Evolutionary conservation across 2,888 invertebrate species (phyloP).

Genomic region (Eurytoma californica): DNA sequence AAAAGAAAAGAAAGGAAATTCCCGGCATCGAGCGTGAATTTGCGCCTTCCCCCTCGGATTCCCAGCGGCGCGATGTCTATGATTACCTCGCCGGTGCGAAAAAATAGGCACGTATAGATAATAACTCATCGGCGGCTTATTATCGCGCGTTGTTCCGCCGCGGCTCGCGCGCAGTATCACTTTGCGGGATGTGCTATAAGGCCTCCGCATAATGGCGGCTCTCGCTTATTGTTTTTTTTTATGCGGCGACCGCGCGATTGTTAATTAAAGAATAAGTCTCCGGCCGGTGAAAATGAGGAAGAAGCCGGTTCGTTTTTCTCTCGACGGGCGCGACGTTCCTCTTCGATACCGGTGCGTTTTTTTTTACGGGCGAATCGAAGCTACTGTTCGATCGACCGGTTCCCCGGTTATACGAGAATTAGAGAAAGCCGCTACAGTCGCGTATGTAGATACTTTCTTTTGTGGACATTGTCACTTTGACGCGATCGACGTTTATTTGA

Average conservation of each 20-base stretch:
- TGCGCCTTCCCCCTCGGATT: not conserved
- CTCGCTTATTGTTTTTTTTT: constrained; percentile 41
- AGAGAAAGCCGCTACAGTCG: constrained; percentile 2
- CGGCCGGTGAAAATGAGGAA: not conserved
- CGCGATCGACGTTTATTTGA: not conserved
- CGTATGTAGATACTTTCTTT: constrained; percentile 8
- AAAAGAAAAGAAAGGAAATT: no score
- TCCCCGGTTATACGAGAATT: not conserved
- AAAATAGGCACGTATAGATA: constrained; percentile 4
- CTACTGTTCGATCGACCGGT: not conserved
- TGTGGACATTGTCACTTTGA: not conserved
- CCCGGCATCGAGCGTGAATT: not conserved
- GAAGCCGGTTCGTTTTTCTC: not conserved
- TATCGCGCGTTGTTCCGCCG: not conserved
- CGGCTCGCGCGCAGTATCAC: no score
- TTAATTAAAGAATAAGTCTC: constrained; percentile 42
- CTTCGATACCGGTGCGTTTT: constrained; percentile 4
- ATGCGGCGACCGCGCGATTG: not conserved
- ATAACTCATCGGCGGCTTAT: constrained; percentile 8
- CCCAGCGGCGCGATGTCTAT: not conserved
- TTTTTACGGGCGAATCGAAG: not conserved
- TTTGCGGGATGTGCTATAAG: not conserved
- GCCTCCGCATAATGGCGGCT: constrained; percentile 12
- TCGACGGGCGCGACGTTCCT: not conserved
- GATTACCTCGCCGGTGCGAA: not conserved